phyloP scores from a whole-genome alignment of 1,140 invertebrate genomes.

The Drosophila erecta region DNA sequence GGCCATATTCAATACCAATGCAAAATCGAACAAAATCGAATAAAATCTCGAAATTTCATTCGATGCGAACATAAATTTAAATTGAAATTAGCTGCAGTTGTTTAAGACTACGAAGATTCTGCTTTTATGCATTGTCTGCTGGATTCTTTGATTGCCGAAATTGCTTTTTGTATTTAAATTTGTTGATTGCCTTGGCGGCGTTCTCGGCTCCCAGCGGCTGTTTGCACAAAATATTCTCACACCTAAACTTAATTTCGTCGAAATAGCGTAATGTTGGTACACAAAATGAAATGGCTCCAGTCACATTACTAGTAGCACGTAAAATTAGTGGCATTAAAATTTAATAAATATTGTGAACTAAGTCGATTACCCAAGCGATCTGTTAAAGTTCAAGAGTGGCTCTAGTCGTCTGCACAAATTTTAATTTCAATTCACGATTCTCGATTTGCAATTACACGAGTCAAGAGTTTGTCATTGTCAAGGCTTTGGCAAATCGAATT shows the following conservation, averaged over 20 bases:
- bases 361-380: conserved; percentile 51
- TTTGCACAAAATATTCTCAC: conserved; percentile 67
- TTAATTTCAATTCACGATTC: conserved; percentile 70
- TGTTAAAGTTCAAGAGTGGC: conserved; percentile 66
- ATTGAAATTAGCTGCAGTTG: conserved; percentile 53
- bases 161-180: conserved; percentile 76
- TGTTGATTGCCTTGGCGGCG: conserved; percentile 69
- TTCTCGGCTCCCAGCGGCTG: conserved; percentile 38
- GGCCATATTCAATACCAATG: conserved; percentile 66
- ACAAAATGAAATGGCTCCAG: conserved; percentile 45
- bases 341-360: conserved; percentile 58
- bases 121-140: conserved; percentile 61
- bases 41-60: conserved; percentile 52
- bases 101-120: conserved; percentile 32
- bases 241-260: conserved; percentile 72
- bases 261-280: conserved; percentile 37
- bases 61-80: conserved; percentile 69
- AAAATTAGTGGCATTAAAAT: conserved; percentile 54
- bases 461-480: conserved; percentile 67
- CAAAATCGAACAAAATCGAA: conserved; percentile 67
- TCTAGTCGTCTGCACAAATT: conserved; percentile 29
- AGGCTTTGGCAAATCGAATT: conserved; percentile 52
- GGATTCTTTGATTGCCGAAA: conserved; percentile 51
- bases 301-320: conserved; percentile 5
- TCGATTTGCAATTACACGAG: conserved; percentile 72